Evolutionary conservation across 2,797 vertebrate species (phyloP).

Genomic region (Streptopelia turtur): DNA sequence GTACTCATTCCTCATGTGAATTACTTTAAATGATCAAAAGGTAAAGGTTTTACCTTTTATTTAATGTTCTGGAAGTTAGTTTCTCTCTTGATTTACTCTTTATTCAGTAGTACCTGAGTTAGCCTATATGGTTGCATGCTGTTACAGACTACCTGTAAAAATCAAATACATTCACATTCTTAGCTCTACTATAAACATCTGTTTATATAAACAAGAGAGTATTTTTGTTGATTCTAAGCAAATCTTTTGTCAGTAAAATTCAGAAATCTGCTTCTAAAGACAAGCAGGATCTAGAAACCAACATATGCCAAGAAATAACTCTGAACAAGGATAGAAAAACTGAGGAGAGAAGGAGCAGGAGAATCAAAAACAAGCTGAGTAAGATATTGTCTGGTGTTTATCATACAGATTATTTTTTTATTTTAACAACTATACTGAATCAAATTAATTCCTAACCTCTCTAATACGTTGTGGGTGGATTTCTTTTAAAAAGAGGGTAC

Average conservation of each 20-base stretch:
- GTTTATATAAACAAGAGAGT: background rate
- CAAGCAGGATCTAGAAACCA: background rate
- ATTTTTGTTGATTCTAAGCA: constrained; percentile 28
- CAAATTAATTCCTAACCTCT: background rate
- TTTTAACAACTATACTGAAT: background rate
- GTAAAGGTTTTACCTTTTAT: background rate
- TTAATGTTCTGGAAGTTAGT: background rate
- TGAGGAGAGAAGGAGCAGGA: constrained; percentile 54
- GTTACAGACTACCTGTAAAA: background rate
- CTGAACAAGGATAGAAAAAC: background rate
- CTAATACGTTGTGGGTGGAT: background rate
- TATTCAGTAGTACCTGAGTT: background rate
- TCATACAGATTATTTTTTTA: background rate
- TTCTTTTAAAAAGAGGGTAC: background rate
- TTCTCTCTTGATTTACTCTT: background rate
- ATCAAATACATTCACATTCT: background rate
- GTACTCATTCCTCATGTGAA: background rate
- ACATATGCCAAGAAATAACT: background rate
- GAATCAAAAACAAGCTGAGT: constrained; percentile 55
- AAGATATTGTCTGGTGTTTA: constrained; percentile 39
- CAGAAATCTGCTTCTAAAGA: constrained; percentile 36
- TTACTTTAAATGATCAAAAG: background rate
- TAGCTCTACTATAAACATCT: background rate
- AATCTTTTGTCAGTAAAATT: constrained; percentile 40
- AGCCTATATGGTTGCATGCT: background rate